Evolutionary conservation across 1,140 invertebrate genomes (phyloP).

Genomic region (Drosophila mauritiana): DNA sequence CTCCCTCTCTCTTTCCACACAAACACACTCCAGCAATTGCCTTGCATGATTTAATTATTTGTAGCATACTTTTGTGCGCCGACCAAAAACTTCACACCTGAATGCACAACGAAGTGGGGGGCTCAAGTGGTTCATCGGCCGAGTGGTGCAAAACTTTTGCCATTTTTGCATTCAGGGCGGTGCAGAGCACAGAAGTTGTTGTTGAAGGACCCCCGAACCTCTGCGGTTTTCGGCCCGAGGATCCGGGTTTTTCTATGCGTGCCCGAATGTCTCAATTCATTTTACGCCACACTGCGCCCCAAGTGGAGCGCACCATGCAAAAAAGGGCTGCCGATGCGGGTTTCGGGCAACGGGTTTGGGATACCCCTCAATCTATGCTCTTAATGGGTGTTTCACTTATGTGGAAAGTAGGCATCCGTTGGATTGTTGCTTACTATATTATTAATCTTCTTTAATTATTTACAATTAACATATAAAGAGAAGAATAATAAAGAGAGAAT

Average conservation of each 20-base stretch:
- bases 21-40: constrained; percentile 34
- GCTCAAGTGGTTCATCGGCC: neutral
- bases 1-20: neutral
- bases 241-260: constrained; percentile 31
- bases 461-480: no score
- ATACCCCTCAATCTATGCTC: neutral
- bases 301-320: constrained; percentile 78
- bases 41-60: constrained; percentile 82
- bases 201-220: constrained; percentile 42
- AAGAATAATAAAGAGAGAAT: no score
- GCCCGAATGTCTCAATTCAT: constrained; percentile 81
- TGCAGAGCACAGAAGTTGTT: constrained; percentile 53
- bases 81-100: constrained; percentile 77
- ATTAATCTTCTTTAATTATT: no score
- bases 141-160: constrained; percentile 68
- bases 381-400: neutral
- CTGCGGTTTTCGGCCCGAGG: constrained; percentile 25
- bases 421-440: no score
- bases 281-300: constrained; percentile 76
- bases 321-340: constrained; percentile 74
- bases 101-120: constrained; percentile 48
- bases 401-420: neutral
- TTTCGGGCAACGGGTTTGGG: constrained; percentile 30
- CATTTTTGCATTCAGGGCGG: constrained; percentile 69
- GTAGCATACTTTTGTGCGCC: constrained; percentile 74